Conservation (phyloP, 92 coral and sea anemone species). For the Actinostola sp. region DNA sequence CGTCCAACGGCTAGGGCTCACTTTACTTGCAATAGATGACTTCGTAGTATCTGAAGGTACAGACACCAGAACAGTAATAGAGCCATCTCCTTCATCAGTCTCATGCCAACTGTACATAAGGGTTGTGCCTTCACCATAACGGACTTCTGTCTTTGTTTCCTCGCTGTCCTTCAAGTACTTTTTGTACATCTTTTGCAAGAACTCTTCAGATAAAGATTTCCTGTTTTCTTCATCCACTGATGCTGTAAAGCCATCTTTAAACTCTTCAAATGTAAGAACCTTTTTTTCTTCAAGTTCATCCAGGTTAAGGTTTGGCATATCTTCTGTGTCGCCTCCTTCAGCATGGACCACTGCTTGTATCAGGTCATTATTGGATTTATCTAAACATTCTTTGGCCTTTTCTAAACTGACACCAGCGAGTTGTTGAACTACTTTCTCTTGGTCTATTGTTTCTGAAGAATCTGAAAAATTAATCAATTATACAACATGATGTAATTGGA, state of each 20-base stretch:
- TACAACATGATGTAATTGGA: too few species aligned
- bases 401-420: constrained; percentile 49
- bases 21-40: constrained; percentile 55
- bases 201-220: constrained; percentile 72
- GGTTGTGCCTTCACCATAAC: constrained; percentile 72
- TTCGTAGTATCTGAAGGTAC: constrained; percentile 68
- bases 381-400: constrained; percentile 63
- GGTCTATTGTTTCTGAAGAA: constrained; percentile 26
- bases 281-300: constrained; percentile 9
- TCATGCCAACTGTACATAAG: constrained; percentile 83
- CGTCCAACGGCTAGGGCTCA: constrained; percentile 71
- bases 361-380: constrained; percentile 54
- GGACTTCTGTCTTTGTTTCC: constrained; percentile 56
- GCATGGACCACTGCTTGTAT: constrained; percentile 73
- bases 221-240: constrained; percentile 61
- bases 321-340: constrained; percentile 36
- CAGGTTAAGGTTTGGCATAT: constrained; percentile 25
- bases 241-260: constrained; percentile 76
- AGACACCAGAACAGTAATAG: constrained; percentile 76
- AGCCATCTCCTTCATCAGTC: constrained; percentile 70
- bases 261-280: constrained; percentile 67
- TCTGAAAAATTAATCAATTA: too few species aligned
- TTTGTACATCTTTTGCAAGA: constrained; percentile 73
- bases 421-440: constrained; percentile 54
- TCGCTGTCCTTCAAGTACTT: constrained; percentile 69